Percentiles rank a stretch among this genome's conserved stretches.
Evolutionary conservation across 2,797 vertebrate species (phyloP).

Genomic region (Brotula barbata): DNA sequence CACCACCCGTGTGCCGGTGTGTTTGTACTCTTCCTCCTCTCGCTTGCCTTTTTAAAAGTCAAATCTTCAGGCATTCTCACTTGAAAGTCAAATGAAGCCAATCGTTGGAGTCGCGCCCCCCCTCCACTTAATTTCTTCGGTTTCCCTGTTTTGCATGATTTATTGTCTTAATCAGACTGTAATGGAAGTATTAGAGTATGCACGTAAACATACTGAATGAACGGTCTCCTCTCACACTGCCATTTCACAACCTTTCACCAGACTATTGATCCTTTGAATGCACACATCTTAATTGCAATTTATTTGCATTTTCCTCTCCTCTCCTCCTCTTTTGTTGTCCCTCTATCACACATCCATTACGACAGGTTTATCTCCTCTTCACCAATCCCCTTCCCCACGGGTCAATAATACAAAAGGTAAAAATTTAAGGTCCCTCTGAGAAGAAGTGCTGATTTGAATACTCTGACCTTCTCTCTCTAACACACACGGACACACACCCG

Average conservation of each 20-base stretch:
- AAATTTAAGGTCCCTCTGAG: slow-evolving; percentile 47
- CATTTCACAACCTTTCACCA: not conserved
- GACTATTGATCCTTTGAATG: too few relatives aligned
- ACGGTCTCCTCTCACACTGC: not conserved
- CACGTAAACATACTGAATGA: too few relatives aligned
- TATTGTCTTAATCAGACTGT: too few relatives aligned
- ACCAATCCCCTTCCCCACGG: slow-evolving; percentile 11
- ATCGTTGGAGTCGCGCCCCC: not conserved
- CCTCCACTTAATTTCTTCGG: slow-evolving; percentile 10
- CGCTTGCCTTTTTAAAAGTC: slow-evolving; percentile 38
- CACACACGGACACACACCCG: slow-evolving; percentile 10
- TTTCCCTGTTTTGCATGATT: not conserved
- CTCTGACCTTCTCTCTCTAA: slow-evolving; percentile 48
- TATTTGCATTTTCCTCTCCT: not conserved
- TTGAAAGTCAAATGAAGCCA: slow-evolving; percentile 63
- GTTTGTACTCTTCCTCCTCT: slow-evolving; percentile 5
- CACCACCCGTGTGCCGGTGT: not conserved
- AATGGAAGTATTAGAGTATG: too few relatives aligned
- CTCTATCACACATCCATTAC: too few relatives aligned
- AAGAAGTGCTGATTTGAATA: slow-evolving; percentile 51
- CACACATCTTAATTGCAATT: too few relatives aligned
- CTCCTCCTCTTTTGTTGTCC: slow-evolving; percentile 2
- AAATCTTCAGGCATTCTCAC: slow-evolving; percentile 26
- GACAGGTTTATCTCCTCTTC: not conserved
- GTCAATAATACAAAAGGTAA: slow-evolving; percentile 57